Percentiles rank a stretch among this genome's conserved stretches.
Evolutionary conservation across 2,888 invertebrate species (phyloP).

Genomic region (Rhopalosiphum nymphaeae): DNA sequence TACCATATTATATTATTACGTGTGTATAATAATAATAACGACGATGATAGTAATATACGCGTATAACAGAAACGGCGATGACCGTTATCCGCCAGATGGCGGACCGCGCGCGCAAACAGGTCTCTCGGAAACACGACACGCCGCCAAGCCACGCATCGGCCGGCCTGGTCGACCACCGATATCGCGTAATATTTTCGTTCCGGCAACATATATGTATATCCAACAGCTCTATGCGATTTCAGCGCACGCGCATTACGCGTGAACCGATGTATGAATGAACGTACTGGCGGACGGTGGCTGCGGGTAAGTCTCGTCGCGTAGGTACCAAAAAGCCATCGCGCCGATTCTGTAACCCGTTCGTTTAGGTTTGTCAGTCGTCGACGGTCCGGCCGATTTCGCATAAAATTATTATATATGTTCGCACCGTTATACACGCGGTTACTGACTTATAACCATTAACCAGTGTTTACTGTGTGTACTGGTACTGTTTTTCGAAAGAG

Average conservation of each 20-base stretch:
- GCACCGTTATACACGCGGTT: not conserved
- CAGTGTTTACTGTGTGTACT: no score
- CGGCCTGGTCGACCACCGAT: not conserved
- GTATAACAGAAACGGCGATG: not conserved
- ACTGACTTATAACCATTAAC: no score
- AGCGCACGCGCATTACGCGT: not conserved
- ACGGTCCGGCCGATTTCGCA: not conserved
- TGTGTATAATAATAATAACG: not conserved
- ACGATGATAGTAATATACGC: not conserved
- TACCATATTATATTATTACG: slow-evolving; percentile 13
- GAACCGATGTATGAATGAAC: not conserved
- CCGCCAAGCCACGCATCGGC: not conserved
- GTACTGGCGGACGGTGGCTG: not conserved
- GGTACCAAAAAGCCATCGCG: not conserved
- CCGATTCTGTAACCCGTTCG: not conserved
- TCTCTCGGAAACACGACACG: slow-evolving; percentile 2
- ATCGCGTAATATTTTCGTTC: not conserved
- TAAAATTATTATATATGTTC: not conserved
- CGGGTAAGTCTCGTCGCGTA: not conserved
- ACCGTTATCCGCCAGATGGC: slow-evolving; percentile 1
- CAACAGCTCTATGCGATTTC: not conserved
- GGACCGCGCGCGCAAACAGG: slow-evolving; percentile 11
- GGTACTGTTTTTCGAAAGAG: no score
- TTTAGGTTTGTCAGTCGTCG: not conserved
- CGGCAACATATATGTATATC: not conserved